Conservation (phyloP, 2,113 vertebrate genomes). For the Sterrhoptilus dennistouni region DNA sequence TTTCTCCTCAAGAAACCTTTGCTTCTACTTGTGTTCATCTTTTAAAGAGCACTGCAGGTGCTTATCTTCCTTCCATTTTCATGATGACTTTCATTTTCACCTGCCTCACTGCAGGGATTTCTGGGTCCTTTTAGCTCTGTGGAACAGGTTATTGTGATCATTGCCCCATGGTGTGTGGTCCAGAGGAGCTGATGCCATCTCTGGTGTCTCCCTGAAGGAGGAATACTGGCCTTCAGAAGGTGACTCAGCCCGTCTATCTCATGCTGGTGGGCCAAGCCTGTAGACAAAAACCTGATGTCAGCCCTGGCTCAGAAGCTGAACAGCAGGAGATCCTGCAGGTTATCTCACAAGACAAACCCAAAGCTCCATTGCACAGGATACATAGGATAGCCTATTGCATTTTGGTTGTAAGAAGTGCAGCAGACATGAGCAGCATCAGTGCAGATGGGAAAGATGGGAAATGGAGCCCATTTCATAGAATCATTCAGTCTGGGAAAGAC, state of each 20-base stretch:
- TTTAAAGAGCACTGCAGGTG: background rate
- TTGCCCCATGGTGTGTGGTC: accelerated
- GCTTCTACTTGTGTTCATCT: background rate
- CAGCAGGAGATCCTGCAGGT: background rate
- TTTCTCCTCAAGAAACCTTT: background rate
- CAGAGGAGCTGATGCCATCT: background rate
- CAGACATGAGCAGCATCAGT: background rate
- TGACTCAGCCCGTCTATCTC: background rate
- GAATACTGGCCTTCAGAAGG: background rate
- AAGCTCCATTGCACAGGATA: background rate
- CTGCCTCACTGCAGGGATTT: background rate
- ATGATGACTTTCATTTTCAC: background rate
- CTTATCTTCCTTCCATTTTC: background rate
- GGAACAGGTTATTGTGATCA: background rate
- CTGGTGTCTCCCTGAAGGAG: background rate
- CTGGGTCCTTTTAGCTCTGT: background rate
- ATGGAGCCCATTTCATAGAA: background rate
- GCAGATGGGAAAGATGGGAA: background rate
- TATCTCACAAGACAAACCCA: background rate
- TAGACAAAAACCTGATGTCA: background rate
- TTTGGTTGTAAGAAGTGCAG: background rate
- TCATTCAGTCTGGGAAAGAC: background rate
- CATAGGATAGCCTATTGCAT: background rate
- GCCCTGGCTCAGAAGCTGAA: background rate
- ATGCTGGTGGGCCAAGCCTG: background rate